phyloP scores from a whole-genome alignment of 2,797 vertebrate genomes.

The Tragopan temminckii region DNA sequence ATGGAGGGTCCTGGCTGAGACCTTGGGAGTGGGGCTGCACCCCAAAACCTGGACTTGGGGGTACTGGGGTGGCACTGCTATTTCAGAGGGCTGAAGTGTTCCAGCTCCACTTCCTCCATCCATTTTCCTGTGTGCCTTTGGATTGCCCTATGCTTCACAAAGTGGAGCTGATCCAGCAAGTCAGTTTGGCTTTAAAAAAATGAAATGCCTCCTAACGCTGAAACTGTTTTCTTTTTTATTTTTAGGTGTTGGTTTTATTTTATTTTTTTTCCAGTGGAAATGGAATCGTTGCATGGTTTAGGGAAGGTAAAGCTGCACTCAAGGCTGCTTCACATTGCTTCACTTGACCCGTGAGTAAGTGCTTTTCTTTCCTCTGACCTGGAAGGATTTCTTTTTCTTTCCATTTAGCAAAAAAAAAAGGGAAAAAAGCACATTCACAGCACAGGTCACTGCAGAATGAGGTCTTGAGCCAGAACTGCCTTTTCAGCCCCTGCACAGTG shows the following conservation, averaged over 20 bases:
- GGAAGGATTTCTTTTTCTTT: conserved; percentile 60
- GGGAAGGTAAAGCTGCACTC: conserved; percentile 7
- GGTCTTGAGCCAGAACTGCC: background rate
- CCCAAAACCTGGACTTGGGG: background rate
- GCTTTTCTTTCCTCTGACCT: conserved; percentile 70
- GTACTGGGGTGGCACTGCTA: too few species aligned
- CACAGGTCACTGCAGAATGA: conserved; percentile 62
- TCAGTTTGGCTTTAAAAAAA: conserved; percentile 12
- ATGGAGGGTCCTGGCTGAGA: rapidly evolving
- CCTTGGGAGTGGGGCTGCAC: rapidly evolving
- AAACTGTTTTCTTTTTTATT: conserved; percentile 13
- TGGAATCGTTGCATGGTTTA: background rate
- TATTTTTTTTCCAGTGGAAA: background rate
- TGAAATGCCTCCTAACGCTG: conserved; percentile 16
- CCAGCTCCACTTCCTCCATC: background rate
- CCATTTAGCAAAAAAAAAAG: conserved; percentile 53
- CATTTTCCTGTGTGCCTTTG: background rate
- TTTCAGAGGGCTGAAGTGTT: background rate
- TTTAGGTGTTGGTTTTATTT: conserved; percentile 27
- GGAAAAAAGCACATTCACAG: background rate
- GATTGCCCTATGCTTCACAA: background rate
- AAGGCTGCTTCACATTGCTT: conserved; percentile 38
- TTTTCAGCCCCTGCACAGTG: background rate
- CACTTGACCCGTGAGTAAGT: conserved; percentile 38
- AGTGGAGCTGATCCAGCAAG: background rate